Evolutionary conservation across 35 echinoderm and acorn worm genomes (phyloP), one percentile per base, ranked within the genome.

Genomic region (Chiridota heheva): DNA sequence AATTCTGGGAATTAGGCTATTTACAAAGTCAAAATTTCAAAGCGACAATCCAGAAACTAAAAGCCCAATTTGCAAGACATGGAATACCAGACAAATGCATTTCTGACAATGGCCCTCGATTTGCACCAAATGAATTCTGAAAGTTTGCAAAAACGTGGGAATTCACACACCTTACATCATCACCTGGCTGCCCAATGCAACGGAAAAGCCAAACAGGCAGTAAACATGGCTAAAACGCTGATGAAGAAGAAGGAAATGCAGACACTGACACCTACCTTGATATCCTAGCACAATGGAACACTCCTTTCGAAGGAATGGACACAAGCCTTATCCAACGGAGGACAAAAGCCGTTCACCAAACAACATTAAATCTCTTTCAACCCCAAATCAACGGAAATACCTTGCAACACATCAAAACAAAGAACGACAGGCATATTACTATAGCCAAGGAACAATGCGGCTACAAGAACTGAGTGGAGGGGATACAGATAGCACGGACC

Each of bases 1-100:
- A 25, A 3, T 90, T 86, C 38, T 84, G 88, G 88, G 88, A 90
- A 36, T 77, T 84, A 42, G 81, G 84, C 80, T 44, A 71, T 40
- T 29, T 86, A 22, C 0, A 18, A 0, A 55, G 85, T 2, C 84
- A 80, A 13, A 35, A 58, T 24, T 63, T 35, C 15, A 39, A 24
- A 25, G 80, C 3, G 39, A 57, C 72, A 16, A 44, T 85, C 18
- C 55, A 67, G 33, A 86, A 79, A 53, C 53, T 40, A 15, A 86
- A 77, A 70, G 65, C 34, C 17, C 89, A 60, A 10, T 91, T 60
- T 48, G 51, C 73, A 43, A 5, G 82, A 62, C 44, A 81, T 73
- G 89, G 82, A 5, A 81, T 91, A 0, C 89, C 89, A 47, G 72
- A 78, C 36, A 49, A 71, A n/a, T 35, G 76, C 36, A 86, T 91